Conservation (phyloP, 1,140 invertebrate genomes). For the Arion vulgaris region DNA sequence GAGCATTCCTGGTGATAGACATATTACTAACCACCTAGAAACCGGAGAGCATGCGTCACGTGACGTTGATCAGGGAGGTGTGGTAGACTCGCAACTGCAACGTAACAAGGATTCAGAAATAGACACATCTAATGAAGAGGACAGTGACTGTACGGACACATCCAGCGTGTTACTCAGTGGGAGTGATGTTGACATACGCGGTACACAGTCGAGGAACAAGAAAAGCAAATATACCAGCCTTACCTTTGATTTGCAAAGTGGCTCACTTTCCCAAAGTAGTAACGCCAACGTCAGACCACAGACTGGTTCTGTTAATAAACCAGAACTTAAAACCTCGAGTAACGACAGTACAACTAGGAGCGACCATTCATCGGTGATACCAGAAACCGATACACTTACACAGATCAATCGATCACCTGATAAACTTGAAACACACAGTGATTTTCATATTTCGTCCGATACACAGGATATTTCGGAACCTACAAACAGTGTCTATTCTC, state of each 20-base stretch:
- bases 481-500: neutral
- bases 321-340: neutral
- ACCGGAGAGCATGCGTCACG: neutral
- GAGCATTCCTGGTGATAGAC: neutral
- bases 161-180: neutral
- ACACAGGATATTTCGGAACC: neutral
- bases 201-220: neutral
- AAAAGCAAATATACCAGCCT: neutral
- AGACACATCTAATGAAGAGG: neutral
- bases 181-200: neutral
- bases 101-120: neutral
- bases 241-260: neutral
- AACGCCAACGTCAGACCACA: neutral
- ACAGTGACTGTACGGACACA: neutral
- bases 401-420: neutral
- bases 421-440: neutral
- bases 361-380: neutral
- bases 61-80: conserved; percentile 6
- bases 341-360: neutral
- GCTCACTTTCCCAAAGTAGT: neutral
- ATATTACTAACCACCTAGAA: neutral
- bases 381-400: neutral
- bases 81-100: neutral
- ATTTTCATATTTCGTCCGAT: neutral
- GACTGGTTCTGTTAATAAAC: neutral